phyloP scores from a whole-genome alignment of 1,140 invertebrate genomes.

The Zaprionus tsacasi region DNA sequence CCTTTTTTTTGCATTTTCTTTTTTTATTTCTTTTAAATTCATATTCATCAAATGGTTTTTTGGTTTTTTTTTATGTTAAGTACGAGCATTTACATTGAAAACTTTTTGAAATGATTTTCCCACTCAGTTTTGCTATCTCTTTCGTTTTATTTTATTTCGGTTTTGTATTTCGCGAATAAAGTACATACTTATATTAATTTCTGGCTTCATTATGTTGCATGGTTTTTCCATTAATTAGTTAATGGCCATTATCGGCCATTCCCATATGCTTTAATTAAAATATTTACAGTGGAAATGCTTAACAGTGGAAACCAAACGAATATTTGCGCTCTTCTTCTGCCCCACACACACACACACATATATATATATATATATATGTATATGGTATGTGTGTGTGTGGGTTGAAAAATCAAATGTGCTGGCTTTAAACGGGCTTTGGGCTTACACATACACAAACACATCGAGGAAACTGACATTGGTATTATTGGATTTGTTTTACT shows the following conservation, averaged over 20 bases:
- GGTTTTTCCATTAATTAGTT: constrained; percentile 55
- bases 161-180: constrained; percentile 41
- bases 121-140: constrained; percentile 22
- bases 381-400: constrained; percentile 4
- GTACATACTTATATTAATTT: constrained; percentile 58
- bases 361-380: background rate
- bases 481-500: constrained; percentile 36
- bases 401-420: constrained; percentile 25
- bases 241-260: constrained; percentile 55
- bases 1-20: background rate
- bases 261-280: constrained; percentile 68
- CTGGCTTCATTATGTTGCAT: constrained; percentile 49
- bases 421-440: constrained; percentile 34
- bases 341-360: background rate
- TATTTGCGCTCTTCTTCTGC: constrained; percentile 16
- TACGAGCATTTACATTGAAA: constrained; percentile 74
- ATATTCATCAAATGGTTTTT: constrained; percentile 76
- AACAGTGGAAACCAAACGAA: constrained; percentile 69
- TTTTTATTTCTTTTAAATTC: constrained; percentile 59
- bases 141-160: constrained; percentile 22
- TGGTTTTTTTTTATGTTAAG: constrained; percentile 31
- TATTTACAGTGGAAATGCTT: constrained; percentile 77
- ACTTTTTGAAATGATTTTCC: constrained; percentile 54
- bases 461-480: constrained; percentile 51
- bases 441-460: constrained; percentile 64